Conservation (phyloP, 2,113 vertebrate genomes). For the Hydrolagus affinis region DNA sequence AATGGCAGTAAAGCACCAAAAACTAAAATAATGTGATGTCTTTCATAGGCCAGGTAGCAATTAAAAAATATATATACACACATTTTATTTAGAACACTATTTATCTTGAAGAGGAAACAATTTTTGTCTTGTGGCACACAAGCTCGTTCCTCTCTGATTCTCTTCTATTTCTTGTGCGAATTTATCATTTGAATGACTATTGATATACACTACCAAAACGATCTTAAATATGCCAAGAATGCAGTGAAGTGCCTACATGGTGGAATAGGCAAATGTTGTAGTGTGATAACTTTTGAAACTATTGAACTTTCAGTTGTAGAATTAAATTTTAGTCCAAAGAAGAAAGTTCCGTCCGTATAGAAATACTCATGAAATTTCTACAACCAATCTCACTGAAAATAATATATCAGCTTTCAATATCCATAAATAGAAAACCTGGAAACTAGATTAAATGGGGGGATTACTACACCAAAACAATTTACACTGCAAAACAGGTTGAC, state of each 20-base stretch:
- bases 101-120: not conserved
- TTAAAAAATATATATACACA: not conserved
- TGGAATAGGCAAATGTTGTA: not conserved
- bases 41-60: too few species aligned
- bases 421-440: not conserved
- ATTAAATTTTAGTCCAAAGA: not conserved
- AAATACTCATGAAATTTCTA: not conserved
- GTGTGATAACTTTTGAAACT: not conserved
- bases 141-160: not conserved
- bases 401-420: not conserved
- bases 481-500: not conserved
- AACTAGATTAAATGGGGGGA: not conserved
- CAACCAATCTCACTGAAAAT: not conserved
- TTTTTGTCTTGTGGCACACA: not conserved
- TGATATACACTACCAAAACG: not conserved
- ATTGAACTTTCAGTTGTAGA: not conserved
- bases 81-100: not conserved
- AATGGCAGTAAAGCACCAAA: too few species aligned
- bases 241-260: constrained; percentile 5
- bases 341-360: not conserved
- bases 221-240: constrained; percentile 25
- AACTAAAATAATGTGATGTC: too few species aligned
- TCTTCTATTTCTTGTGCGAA: constrained; percentile 10
- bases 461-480: not conserved
- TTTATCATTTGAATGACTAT: constrained; percentile 25